Conservation (phyloP, 2,888 invertebrate species). For the Phanerotoma sp. region DNA sequence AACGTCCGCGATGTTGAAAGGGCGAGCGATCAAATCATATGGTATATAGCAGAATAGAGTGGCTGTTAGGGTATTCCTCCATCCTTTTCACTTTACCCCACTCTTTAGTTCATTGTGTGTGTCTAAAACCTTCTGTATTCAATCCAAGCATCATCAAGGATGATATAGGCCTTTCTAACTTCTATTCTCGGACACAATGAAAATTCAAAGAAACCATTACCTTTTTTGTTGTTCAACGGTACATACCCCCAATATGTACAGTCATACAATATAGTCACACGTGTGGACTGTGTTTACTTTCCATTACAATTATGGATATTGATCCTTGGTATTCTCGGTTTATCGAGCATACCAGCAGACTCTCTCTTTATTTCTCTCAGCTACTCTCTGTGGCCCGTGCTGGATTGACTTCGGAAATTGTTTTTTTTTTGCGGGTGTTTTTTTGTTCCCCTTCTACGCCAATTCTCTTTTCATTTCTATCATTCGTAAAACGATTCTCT, state of each 20-base stretch:
- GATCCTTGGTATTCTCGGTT: constrained; percentile 13
- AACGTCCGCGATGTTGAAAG: constrained; percentile 22
- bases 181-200: too few relatives aligned
- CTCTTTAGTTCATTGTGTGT: too few relatives aligned
- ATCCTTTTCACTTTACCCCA: too few relatives aligned
- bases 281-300: constrained; percentile 26
- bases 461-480: not conserved
- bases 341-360: constrained; percentile 9
- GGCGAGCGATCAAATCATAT: constrained; percentile 24
- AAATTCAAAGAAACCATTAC: constrained; percentile 16
- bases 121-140: too few relatives aligned
- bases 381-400: constrained; percentile 10
- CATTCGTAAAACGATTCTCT: constrained; percentile 1
- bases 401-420: constrained; percentile 24
- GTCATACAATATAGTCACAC: too few relatives aligned
- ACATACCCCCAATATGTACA: constrained; percentile 4
- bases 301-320: constrained; percentile 26
- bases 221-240: not conserved
- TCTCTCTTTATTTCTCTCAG: too few relatives aligned
- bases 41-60: constrained; percentile 1
- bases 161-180: too few relatives aligned
- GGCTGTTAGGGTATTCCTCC: too few relatives aligned
- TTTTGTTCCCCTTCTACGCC: not conserved
- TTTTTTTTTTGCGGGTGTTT: constrained; percentile 20
- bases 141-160: too few relatives aligned